Base-by-base conservation (phyloP, 2,888 invertebrate genomes). In the Macaria notata region DNA sequence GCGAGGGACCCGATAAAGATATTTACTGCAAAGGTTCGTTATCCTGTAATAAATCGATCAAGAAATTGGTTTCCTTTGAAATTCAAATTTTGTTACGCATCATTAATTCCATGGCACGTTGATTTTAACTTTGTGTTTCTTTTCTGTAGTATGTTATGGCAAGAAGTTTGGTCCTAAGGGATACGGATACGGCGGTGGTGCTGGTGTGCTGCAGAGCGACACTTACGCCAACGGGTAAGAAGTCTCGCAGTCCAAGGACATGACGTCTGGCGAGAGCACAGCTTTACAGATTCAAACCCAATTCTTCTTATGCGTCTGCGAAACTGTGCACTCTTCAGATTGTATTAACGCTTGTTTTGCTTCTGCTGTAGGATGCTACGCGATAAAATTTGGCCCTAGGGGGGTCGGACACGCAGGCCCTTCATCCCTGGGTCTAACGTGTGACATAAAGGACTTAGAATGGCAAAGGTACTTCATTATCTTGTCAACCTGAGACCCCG, bases 121-220 rank as follows among this genome's bases (percentile, higher is more conserved):
- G 59, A 54, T 52, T 62, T 48, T 78, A 81, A 79, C 78, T 60
- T 57, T 70, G 67, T 79, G 70, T 85, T 58, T 85, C 84, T 82
- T 82, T 73, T 85, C 84, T 84, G 57, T 88, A 97, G 96, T 96
- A 81, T 99, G 99, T 94, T 98, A 99, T 93, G 97, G 95, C 84
- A 97, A 98, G 94, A 97, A 95, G 93, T 98, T 97, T 92, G 99
- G 99, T 78, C 98, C 98, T 78, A 98, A 97, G 93, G 98, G 98
- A 88, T 98, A 98, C 90, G 98, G 98, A 79, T 98, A 97, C 91
- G 99, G 99, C 79, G 97, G 97, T 92, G 99, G 99, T 82, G 97
- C 96, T 83, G 98, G 98, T 83, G 97, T 97, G 73, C 93, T 98
- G 81, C 97, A 97, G 93, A 96, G 96, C 90, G 97, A 97, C 93